Conservation (phyloP, 2,113 vertebrate genomes). For the Chrysemys picta region DNA sequence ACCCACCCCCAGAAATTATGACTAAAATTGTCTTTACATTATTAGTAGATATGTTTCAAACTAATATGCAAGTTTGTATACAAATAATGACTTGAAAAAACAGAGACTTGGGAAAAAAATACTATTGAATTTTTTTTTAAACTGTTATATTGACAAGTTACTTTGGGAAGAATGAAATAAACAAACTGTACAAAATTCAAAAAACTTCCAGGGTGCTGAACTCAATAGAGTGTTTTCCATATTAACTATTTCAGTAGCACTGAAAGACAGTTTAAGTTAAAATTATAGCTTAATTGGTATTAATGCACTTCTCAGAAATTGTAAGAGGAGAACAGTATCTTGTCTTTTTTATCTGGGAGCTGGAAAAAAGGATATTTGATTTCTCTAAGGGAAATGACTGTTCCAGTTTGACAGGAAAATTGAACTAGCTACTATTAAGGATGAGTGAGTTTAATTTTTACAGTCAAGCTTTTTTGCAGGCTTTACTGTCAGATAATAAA, state of each 20-base stretch:
- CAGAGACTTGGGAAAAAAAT: too few species aligned
- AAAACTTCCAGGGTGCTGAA: background rate
- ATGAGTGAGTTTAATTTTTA: constrained; percentile 37
- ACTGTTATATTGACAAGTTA: background rate
- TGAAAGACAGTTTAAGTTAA: constrained; percentile 49
- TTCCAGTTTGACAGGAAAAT: constrained; percentile 65
- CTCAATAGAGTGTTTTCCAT: background rate
- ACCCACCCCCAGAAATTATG: background rate
- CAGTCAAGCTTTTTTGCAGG: constrained; percentile 14
- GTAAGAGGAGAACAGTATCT: background rate
- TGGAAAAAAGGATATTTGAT: background rate
- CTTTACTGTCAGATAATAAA: constrained; percentile 37
- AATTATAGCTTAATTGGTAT: constrained; percentile 40
- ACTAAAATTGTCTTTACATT: constrained; percentile 15
- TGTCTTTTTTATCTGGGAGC: background rate
- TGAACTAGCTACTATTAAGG: constrained; percentile 25
- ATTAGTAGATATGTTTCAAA: background rate
- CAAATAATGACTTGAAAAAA: background rate
- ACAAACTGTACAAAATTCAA: background rate
- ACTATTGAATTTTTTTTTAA: background rate
- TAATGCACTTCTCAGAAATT: constrained; percentile 33
- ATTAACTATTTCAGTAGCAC: background rate
- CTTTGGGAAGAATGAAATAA: background rate
- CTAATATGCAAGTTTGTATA: background rate
- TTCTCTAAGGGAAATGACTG: constrained; percentile 37